Evolutionary conservation across 2,888 invertebrate genomes (phyloP), one percentile per base, ranked within the genome.

Genomic region (Shargacucullia verbasci): DNA sequence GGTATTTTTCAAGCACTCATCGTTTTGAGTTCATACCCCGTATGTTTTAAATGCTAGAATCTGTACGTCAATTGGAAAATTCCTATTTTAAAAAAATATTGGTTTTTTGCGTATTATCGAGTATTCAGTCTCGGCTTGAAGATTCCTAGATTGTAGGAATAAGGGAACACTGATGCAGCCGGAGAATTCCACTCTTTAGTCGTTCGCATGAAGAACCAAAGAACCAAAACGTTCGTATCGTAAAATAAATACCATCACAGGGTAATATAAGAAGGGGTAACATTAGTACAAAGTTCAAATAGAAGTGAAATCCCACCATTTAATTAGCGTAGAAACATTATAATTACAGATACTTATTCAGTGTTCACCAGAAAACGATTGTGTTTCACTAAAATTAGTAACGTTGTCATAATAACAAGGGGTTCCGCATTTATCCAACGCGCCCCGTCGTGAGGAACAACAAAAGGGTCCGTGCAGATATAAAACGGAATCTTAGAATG

Each of bases 401-500:
- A 65, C 73, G 77, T 79, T 80, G 82, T 82, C 81, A 81, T 85
- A 82, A 83, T 83, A 84, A 83, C 82, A 79, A 79, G 83, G 82
- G 84, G 74, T 75, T 63, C 53, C 59, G 52, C 73, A 73, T 77
- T 79, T 76, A 77, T 66, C 73, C 79, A 71, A 78, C 74, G 76
- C 79, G 82, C 75, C 76, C 70, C 76, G 74, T 69, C 74, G 80
- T 76, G 65, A 70, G 78, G 60, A 75, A 80, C 82, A 83, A 87
- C 87, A 85, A 86, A 88, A 85, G 86, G 86, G 85, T 76, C 77
- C 77, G 76, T 73, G 78, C 76, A 83, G 86, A 86, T 87, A 86
- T 85, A 88, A 90, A 90, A 88, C 86, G 83, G 84, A 85, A 84
- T 87, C 89, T 90, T 85, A 87, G 85, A 86, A 88, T 83, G 87